A percentile compares a stretch with the other conserved stretches of the same genome.
These are phyloP conservation scores for Saccostrea echinata DNA, from an alignment of 1,140 invertebrate genomes.

Conservation along the genomic window DNA sequence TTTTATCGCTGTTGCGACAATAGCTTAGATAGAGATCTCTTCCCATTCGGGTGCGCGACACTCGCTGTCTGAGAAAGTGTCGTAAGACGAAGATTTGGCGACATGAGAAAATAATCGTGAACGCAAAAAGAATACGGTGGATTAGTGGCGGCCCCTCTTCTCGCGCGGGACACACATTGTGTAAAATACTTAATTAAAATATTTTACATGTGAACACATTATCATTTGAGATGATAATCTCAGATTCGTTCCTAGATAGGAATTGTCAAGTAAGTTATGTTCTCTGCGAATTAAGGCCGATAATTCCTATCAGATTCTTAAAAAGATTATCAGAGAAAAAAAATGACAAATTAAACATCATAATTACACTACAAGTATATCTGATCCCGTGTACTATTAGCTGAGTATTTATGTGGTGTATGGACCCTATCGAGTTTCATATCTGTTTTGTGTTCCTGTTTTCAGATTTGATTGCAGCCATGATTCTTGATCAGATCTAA, in stretches of 20 bases:
- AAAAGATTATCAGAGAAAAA: background rate
- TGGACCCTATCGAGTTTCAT: background rate
- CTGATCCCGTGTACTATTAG: background rate
- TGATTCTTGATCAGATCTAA: background rate
- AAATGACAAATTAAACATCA: slow-evolving; percentile 32
- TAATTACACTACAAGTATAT: background rate
- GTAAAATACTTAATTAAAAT: slow-evolving; percentile 33
- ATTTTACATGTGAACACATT: slow-evolving; percentile 28
- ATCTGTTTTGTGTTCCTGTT: background rate
- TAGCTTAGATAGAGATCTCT: background rate
- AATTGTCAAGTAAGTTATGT: slow-evolving; percentile 9
- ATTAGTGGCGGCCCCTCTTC: background rate
- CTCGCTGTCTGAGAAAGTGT: slow-evolving; percentile 22
- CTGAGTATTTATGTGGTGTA: background rate
- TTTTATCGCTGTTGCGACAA: slow-evolving; percentile 8
- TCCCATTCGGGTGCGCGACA: slow-evolving; percentile 16
- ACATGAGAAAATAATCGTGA: slow-evolving; percentile 7
- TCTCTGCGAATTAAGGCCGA: background rate
- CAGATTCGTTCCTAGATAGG: background rate
- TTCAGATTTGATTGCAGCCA: background rate
- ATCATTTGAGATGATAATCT: slow-evolving; percentile 22
- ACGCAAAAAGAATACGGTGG: slow-evolving; percentile 9
- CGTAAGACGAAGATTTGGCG: slow-evolving; percentile 23
- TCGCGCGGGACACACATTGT: slow-evolving; percentile 9
- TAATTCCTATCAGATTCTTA: slow-evolving; percentile 5